phyloP scores from a whole-genome alignment of 1,140 invertebrate species.

The Apis florea region DNA sequence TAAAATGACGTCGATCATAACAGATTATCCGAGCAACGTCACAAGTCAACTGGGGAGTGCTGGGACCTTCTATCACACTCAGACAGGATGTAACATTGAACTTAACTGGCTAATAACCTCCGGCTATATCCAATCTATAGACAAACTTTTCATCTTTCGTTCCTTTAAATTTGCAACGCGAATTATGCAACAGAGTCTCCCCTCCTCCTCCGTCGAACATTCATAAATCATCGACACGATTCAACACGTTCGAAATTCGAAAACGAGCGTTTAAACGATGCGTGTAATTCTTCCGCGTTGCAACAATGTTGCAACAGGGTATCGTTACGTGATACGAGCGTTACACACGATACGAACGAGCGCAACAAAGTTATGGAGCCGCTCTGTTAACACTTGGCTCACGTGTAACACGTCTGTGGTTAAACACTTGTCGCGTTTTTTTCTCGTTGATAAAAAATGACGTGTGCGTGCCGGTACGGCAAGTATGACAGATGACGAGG shows the following conservation, averaged over 20 bases:
- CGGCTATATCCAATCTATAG: slow-evolving; percentile 58
- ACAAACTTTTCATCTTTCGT: slow-evolving; percentile 22
- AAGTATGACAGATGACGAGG: slow-evolving; percentile 40
- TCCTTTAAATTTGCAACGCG: neutral
- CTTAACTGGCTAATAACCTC: slow-evolving; percentile 75
- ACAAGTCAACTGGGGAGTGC: slow-evolving; percentile 49
- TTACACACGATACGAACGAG: no score
- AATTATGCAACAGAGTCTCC: neutral
- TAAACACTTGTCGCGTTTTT: slow-evolving; percentile 36
- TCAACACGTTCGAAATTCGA: neutral
- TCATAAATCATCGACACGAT: no score
- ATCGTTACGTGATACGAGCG: no score
- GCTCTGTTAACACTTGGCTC: neutral
- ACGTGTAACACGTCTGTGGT: slow-evolving; percentile 8
- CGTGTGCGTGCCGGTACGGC: neutral
- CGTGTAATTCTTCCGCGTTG: no score
- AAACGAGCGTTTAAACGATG: neutral
- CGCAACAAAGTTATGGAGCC: neutral
- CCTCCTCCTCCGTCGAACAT: no score
- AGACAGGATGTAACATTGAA: slow-evolving; percentile 76
- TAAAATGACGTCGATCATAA: slow-evolving; percentile 40
- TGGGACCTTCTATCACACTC: slow-evolving; percentile 62
- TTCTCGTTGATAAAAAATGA: slow-evolving; percentile 32
- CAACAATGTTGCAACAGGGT: neutral
- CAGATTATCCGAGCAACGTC: slow-evolving; percentile 54